Evolutionary conservation across 1,140 invertebrate species (phyloP), one percentile per base, ranked within the genome.

Genomic region (Venustaconcha ellipsiformis): DNA sequence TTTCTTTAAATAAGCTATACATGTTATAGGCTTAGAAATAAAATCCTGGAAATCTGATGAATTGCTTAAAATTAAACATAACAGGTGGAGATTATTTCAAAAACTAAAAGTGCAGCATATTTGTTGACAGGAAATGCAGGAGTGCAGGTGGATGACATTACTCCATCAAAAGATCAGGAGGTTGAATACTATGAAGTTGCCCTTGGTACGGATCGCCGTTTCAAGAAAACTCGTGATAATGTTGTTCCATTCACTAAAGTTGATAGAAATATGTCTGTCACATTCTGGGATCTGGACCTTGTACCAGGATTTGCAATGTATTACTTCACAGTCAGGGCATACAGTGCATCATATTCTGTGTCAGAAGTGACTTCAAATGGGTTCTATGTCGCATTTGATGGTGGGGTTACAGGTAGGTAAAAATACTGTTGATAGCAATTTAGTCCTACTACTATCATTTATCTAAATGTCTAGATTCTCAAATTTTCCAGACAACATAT

Each of bases 291-390:
- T 57, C 68, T 83, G 6, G 65, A 80, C 30, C 70, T 81, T 15
- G 63, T 74, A 20, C 75, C 75, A n/a, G 55, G 30, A 26, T 58
- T 14, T 60, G 77, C 74, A 11, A 64, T 74, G 0, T 84, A 84
- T 62, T 84, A 83, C 63, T 76, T 83, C 69, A 83, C 80, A 15
- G 83, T 84, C 12, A 23, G 81, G 23, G 83, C 81, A 17, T 67
- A 83, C 64, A 79, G 80, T 66, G 59, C n/a, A 15, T 67, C 75
- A 23, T 67, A 60, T 57, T 30, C 81, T 1, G 63, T 30, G 23
- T 75, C 81, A 4, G 72, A 79, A 56, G 72, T 78, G 20, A 80
- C 80, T 12, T 84, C 83, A n/a, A 84, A 84, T 73, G 82, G 82
- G 30, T 78, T 84, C 57, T 72, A 73, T 65, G 77, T 80, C 14